Evolutionary conservation across 2,797 vertebrate species (phyloP).

Genomic region (Eremophila alpestris): DNA sequence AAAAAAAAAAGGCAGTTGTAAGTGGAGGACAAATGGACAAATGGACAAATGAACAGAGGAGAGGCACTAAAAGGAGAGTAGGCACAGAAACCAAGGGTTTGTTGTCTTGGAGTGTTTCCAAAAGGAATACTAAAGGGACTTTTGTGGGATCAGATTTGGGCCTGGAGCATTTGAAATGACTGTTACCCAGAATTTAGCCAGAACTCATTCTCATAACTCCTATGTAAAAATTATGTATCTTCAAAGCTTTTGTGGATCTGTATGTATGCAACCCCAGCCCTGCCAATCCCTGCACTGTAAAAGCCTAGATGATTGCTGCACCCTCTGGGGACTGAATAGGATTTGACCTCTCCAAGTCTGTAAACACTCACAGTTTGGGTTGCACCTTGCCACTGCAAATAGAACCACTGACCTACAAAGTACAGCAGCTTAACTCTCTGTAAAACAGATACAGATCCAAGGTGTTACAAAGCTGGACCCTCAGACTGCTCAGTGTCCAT

Average conservation of each 20-base stretch:
- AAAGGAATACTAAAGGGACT: not conserved
- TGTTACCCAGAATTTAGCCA: not conserved
- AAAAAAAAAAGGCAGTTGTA: too few relatives aligned
- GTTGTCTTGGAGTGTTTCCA: slow-evolving; percentile 4
- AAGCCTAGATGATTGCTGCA: not conserved
- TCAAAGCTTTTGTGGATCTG: not conserved
- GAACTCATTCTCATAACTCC: not conserved
- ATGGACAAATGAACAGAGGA: not conserved
- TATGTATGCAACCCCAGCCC: not conserved
- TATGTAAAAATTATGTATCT: not conserved
- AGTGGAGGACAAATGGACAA: too few relatives aligned
- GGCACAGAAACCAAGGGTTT: slow-evolving; percentile 5
- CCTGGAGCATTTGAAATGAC: not conserved
- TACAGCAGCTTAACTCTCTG: not conserved
- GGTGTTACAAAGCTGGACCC: not conserved
- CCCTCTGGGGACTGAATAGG: not conserved
- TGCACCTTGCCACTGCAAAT: not conserved
- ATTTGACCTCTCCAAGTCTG: not conserved
- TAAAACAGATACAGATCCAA: not conserved
- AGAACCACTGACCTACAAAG: not conserved
- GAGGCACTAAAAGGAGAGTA: not conserved
- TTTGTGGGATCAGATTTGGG: not conserved
- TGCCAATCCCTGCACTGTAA: not conserved
- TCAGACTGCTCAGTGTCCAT: not conserved
- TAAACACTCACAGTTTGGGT: not conserved